phyloP scores from a whole-genome alignment of 1,140 invertebrate genomes.

The Andricus grossulariae region DNA sequence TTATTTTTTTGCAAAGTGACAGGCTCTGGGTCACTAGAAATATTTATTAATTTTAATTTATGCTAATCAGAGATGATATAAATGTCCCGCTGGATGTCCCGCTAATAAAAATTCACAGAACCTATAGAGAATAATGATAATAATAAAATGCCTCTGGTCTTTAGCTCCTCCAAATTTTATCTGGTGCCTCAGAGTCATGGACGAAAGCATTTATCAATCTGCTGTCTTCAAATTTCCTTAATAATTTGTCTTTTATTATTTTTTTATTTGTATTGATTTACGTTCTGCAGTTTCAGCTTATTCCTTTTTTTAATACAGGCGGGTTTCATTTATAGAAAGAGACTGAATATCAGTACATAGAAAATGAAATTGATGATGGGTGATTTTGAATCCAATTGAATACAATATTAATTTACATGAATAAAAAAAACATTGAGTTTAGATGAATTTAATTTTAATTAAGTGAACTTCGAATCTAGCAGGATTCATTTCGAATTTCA shows the following conservation, averaged over 20 bases:
- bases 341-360: no score
- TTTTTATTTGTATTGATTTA: not conserved
- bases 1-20: not conserved
- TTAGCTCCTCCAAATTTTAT: not conserved
- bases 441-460: no score
- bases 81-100: not conserved
- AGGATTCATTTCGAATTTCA: no score
- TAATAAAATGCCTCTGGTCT: not conserved
- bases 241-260: not conserved
- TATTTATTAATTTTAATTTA: not conserved
- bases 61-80: not conserved
- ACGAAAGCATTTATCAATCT: not conserved
- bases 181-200: constrained; percentile 9
- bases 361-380: no score
- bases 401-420: no score
- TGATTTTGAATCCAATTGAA: no score
- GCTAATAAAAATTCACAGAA: not conserved
- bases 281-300: not conserved
- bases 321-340: no score
- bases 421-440: no score
- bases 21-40: not conserved
- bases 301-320: no score
- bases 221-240: constrained; percentile 1
- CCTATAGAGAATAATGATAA: not conserved
- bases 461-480: no score